Conservation (phyloP, 2,888 invertebrate genomes). For the Choristoneura rosaceana region DNA sequence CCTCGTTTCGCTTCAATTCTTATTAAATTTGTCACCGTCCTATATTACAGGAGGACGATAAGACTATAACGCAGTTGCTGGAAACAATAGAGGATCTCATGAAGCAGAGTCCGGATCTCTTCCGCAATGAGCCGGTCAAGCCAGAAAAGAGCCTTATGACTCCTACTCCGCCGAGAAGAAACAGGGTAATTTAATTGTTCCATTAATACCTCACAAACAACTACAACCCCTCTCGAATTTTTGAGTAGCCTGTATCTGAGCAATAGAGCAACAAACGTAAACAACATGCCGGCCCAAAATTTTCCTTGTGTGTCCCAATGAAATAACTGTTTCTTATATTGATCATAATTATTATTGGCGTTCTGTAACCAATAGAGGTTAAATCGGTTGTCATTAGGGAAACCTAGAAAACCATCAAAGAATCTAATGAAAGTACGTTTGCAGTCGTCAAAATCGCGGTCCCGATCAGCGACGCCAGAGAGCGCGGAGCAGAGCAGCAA, state of each 20-base stretch:
- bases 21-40: constrained; percentile 50
- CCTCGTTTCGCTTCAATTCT: no score
- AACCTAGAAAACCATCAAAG: not conserved
- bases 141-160: constrained; percentile 83
- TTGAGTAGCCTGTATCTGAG: no score
- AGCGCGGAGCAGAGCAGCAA: constrained; percentile 54
- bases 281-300: no score
- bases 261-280: no score
- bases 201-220: not conserved
- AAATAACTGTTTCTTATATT: no score
- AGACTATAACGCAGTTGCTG: constrained; percentile 89
- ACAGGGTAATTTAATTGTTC: constrained; percentile 76
- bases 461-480: constrained; percentile 89
- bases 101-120: constrained; percentile 90
- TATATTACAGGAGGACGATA: constrained; percentile 88
- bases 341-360: no score
- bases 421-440: constrained; percentile 34
- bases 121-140: constrained; percentile 67
- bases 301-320: no score
- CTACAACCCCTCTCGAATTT: no score
- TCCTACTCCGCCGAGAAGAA: constrained; percentile 89
- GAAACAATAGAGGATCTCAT: constrained; percentile 93
- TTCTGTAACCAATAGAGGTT: no score
- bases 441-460: constrained; percentile 88
- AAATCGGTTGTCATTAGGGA: not conserved